Conservation (phyloP, 1,140 invertebrate species). For the Batillaria attramentaria region DNA sequence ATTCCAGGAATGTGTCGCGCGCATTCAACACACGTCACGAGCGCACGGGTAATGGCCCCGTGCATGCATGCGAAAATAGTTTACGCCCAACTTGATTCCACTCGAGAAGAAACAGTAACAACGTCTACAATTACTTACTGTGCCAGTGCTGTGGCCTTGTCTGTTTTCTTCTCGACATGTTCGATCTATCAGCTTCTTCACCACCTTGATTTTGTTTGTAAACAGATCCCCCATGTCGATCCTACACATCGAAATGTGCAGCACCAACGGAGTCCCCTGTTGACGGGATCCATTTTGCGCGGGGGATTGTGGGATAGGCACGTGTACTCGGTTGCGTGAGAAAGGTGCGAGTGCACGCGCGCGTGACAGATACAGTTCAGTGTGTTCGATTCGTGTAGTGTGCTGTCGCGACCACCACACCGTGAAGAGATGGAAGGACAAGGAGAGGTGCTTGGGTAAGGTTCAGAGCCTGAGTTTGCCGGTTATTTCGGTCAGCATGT, state of each 20-base stretch:
- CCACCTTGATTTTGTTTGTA: conserved; percentile 32
- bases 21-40: conserved; percentile 38
- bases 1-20: conserved; percentile 40
- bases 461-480: too few species aligned
- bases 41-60: conserved; percentile 64
- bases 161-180: conserved; percentile 63
- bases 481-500: too few species aligned
- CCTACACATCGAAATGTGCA: conserved; percentile 45
- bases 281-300: conserved; percentile 54
- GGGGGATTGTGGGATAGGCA: conserved; percentile 61
- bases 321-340: conserved; percentile 42
- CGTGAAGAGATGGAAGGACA: conserved; percentile 6
- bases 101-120: conserved; percentile 26
- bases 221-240: conserved; percentile 41
- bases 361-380: background rate
- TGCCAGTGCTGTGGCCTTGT: conserved; percentile 57
- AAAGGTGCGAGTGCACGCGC: conserved; percentile 1
- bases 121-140: conserved; percentile 51
- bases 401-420: background rate
- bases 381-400: background rate
- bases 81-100: conserved; percentile 38
- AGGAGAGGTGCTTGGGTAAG: conserved; percentile 42
- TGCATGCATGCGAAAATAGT: conserved; percentile 57
- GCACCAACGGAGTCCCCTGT: conserved; percentile 47
- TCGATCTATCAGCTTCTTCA: conserved; percentile 33